A percentile compares a stretch with the other conserved stretches of the same genome.
Evolutionary conservation across 2,797 vertebrate species (phyloP).

Genomic region (Strix occidentalis): DNA sequence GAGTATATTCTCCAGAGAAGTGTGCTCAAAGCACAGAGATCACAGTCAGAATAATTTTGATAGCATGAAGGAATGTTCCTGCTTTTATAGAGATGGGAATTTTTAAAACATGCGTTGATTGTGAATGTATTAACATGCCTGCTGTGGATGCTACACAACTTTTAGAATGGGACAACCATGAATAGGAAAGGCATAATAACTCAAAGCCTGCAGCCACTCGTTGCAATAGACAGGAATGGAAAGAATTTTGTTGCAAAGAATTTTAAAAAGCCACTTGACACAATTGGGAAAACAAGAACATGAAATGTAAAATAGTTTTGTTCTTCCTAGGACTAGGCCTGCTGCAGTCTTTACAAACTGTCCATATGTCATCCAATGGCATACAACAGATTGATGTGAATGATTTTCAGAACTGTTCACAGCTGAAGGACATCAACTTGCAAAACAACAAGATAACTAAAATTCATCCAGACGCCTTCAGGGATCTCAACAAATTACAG

Average conservation of each 20-base stretch:
- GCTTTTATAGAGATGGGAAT: neutral
- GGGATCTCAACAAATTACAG: conserved; percentile 79
- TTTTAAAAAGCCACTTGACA: neutral
- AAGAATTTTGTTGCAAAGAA: neutral
- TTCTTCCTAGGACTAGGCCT: conserved; percentile 68
- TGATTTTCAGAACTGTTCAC: conserved; percentile 78
- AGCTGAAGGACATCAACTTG: conserved; percentile 81
- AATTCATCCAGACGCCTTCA: conserved; percentile 82
- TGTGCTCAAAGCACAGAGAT: neutral
- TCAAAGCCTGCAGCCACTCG: neutral
- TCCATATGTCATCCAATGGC: conserved; percentile 83
- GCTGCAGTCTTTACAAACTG: conserved; percentile 75
- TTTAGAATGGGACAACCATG: neutral
- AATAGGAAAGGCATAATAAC: neutral
- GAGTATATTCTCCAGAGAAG: neutral
- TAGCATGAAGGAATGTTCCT: neutral
- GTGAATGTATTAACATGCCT: neutral
- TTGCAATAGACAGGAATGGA: neutral
- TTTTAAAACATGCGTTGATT: neutral
- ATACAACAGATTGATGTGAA: conserved; percentile 74
- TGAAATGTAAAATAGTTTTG: neutral
- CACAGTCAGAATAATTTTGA: neutral
- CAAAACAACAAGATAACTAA: conserved; percentile 82
- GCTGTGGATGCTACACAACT: neutral
- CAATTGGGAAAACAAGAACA: neutral